Conservation (phyloP, 2,888 invertebrate species). For the Lasioglossum lativentre region DNA sequence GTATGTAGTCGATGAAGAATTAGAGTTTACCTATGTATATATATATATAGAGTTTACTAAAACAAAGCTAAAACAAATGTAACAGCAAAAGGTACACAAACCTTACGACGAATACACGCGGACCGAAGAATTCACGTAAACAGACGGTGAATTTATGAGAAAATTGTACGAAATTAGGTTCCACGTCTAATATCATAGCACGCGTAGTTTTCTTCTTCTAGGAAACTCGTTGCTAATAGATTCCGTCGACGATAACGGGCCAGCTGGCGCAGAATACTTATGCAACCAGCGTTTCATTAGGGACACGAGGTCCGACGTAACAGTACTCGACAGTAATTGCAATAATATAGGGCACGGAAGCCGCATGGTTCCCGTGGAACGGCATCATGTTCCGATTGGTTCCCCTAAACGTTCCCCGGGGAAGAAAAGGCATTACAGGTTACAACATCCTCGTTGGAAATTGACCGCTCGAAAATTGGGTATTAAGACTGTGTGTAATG, state of each 20-base stretch:
- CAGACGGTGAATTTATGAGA: background rate
- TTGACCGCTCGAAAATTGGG: slow-evolving; percentile 56
- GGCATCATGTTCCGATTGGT: slow-evolving; percentile 28
- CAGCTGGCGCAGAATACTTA: slow-evolving; percentile 1
- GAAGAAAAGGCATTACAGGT: slow-evolving; percentile 26
- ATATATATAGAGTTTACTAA: too few relatives aligned
- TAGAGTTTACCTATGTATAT: too few relatives aligned
- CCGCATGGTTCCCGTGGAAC: background rate
- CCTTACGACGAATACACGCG: background rate
- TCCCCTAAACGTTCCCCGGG: slow-evolving; percentile 22
- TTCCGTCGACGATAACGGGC: slow-evolving; percentile 11
- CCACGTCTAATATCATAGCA: background rate
- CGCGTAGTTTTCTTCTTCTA: background rate
- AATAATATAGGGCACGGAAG: slow-evolving; percentile 12
- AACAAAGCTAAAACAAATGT: background rate
- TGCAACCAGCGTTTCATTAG: slow-evolving; percentile 13
- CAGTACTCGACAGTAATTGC: slow-evolving; percentile 5
- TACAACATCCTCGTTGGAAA: slow-evolving; percentile 40
- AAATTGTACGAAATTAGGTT: background rate
- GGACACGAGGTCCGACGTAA: slow-evolving; percentile 1
- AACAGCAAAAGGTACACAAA: background rate
- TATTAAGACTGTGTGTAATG: slow-evolving; percentile 54
- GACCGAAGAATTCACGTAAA: background rate
- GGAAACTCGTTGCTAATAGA: background rate
- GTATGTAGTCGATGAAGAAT: background rate